Base-by-base conservation (phyloP, 2,888 invertebrate species). In the Corythucha ciliata region DNA sequence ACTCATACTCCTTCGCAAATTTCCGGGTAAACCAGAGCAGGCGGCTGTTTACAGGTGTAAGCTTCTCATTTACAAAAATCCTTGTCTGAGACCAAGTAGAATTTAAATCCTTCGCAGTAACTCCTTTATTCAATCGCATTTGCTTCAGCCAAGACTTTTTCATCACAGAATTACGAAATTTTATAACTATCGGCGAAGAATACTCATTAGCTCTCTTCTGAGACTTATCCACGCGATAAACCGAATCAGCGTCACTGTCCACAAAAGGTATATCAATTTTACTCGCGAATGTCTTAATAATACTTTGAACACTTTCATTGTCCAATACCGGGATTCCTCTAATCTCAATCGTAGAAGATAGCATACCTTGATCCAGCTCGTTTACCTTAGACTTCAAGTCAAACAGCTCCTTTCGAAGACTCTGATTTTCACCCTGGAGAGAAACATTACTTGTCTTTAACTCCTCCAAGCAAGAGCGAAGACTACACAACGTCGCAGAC, bases 1-100 rank as follows among this genome's bases (percentile, higher is more conserved):
- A 36, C n/a, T 36, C 36, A n/a, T 36, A 36, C 36, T 36, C 21
- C n/a, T n/a, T 36, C 20, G 36, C 36, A 36, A 36, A 36, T 2
- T 36, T 21, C 36, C 36, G 18, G 4, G 36, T 21, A 36, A 36
- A 10, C 36, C 36, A 36, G 14, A 36, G 21, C 14, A 36, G 21
- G 4, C 36, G 18, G 8, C 6, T 21, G 36, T 36, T 36, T 3
- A 6, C 4, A 6, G n/a, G 36, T 2, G 36, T 36, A 10, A 36
- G 36, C 8, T 21, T 18, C 4, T 36, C 36, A n/a, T 21, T 36
- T 7, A 36, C n/a, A 21, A n/a, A 36, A 3, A 36, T 36, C 14
- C 21, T 36, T 20, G 18, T 36, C 2, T 18, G 2, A 2, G 36
- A 21, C 7, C 18, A 36, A 4, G 7, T 21, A 36, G 2, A 7